Evolutionary conservation across 1,140 invertebrate species (phyloP), one percentile per base, ranked within the genome.

Genomic region (Neuroterus valhalla): DNA sequence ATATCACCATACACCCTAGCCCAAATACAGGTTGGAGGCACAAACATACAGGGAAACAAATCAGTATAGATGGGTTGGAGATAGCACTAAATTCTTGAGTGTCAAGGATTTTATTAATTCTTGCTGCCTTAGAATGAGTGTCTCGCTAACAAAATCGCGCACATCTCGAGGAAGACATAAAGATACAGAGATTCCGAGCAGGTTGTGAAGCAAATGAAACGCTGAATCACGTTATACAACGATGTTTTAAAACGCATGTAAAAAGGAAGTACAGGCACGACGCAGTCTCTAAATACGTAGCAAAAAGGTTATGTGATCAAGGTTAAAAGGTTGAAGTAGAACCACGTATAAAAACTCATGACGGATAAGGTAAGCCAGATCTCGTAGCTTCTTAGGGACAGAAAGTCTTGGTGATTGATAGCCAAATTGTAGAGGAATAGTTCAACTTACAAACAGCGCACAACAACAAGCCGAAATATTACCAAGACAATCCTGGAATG

Each of bases 221-320:
- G 26, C 14, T 12, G 1, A 17, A 21, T 52, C 66, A 8, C 62
- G 45, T 26, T 38, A 12, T 21, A 83, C 82, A 5, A 74, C 76
- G 81, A 84, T 71, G 79, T 81, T 11, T 69, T 66, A 66, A 82
- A 83, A 50, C 70, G 85, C 23, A 68, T 66, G 15, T 79, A 82
- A 66, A 45, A 14, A 45, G 1, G 1, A 52, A 52, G 4, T 69
- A 70, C 42, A 46, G 69, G 11, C 72, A 74, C 21, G 42, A 67
- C 0, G 14, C 46, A 8, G 23, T 74, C 2, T 17, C 14, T 5
- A 43, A 69, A 3, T 48, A 50, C 17, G 66, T 66, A 11, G 19
- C 69, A 6, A 50, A 50, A 26, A 26, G 4, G 4, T 26, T 26
- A 4, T 2, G 4, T 2, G 26, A 26, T 26, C 26, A 26, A 4